Evolutionary conservation across 2,888 invertebrate genomes (phyloP), one percentile per base, ranked within the genome.

Genomic region (Galerucella nymphaeae): DNA sequence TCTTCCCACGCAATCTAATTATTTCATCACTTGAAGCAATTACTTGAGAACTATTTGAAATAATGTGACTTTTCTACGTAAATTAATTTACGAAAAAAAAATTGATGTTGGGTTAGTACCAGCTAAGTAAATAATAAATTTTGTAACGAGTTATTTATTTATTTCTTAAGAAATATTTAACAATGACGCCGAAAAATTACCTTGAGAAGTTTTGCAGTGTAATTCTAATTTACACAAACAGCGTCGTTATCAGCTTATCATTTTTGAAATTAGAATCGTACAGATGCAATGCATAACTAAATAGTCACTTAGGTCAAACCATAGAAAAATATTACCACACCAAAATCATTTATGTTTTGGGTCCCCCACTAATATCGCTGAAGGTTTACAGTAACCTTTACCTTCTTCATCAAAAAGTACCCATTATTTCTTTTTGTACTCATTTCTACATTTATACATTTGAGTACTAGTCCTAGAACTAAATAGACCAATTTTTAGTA

Each of bases 181-280:
- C 14, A 59, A 55, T 67, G 71, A 74, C 71, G 71, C 66, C 66
- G 64, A 59, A 63, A 38, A 63, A 71, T 65, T 55, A 71, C 74
- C 74, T 74, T 74, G 74, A 71, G 62, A 53, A 68, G 14, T 59
- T 70, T 16, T 30, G 53, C 18, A n/a, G 20, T 55, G 13, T 74
- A 74, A 74, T 65, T 74, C 74, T 67, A 61, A 65, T 55, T 68
- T 45, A 74, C 53, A 74, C 67, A 74, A 58, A 42, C 63, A 55
- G 20, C 55, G 38, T 23, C 18, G 45, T 73, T 70, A 70, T 73
- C 73, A 57, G 48, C 57, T 38, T 57, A 63, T 30, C 42, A 42
- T n/a, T 53, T 18, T 73, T 61, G 45, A n/a, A 38, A 61, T 70
- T 65, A 58, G 41, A 38, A 30, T 41, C 48, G 14, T 48, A 48